Conservation (phyloP, 30 jellyfish, hydroid and myxozoan genomes). For the Mastigias papua region DNA sequence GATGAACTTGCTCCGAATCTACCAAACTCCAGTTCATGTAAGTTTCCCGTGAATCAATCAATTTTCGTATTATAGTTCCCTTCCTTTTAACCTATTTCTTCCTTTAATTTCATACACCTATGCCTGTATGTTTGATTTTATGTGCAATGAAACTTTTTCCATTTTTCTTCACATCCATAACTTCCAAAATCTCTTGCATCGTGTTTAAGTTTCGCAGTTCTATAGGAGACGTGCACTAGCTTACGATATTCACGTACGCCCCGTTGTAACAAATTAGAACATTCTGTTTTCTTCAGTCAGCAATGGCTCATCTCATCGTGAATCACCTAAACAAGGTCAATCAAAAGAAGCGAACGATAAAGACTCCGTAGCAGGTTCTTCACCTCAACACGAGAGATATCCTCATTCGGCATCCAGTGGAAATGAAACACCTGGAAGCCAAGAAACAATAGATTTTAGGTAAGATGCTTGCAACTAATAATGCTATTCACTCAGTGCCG, state of each 20-base stretch:
- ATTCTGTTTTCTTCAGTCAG: background rate
- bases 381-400: background rate
- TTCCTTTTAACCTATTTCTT: constrained; percentile 24
- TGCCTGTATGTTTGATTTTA: constrained; percentile 19
- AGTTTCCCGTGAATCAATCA: background rate
- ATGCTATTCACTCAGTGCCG: background rate
- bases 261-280: too few relatives aligned
- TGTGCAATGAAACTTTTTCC: too few relatives aligned
- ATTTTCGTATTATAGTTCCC: background rate
- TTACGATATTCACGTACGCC: background rate
- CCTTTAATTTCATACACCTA: constrained; percentile 7
- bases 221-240: too few relatives aligned
- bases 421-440: background rate
- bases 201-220: too few relatives aligned
- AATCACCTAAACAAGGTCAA: background rate
- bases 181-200: too few relatives aligned
- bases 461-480: background rate
- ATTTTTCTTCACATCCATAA: too few relatives aligned
- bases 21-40: constrained; percentile 36
- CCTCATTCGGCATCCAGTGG: background rate
- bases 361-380: background rate
- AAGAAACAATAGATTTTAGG: too few relatives aligned
- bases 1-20: constrained; percentile 49
- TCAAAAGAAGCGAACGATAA: background rate
- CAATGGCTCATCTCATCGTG: background rate